Base-by-base conservation (phyloP, 2,113 vertebrate genomes). In the Charadrius vociferus region DNA sequence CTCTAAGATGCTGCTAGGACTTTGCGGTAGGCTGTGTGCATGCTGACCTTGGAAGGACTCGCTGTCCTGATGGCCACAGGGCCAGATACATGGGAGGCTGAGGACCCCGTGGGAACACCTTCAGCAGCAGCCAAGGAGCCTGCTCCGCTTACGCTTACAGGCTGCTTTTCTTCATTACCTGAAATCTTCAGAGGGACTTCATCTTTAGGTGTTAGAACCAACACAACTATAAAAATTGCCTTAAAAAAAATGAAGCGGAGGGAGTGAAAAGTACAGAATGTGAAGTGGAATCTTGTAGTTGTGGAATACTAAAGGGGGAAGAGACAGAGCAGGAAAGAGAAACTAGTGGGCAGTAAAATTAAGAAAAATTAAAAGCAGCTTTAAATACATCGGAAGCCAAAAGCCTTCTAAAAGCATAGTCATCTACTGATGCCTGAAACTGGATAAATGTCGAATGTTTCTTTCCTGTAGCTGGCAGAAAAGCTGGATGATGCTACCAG, bases 51-150 rank as follows among this genome's bases (percentile, higher is more conserved):
- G 43, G 12, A 16, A 52, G 17, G 50, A 29, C 34, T 27, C 9
- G 20, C 39, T 36, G 36, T 75, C 71, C 63, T 59, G 29, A 2
- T 56, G 45, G 53, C 36, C 24, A 23, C 45, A 55, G 66, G 43
- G 43, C 8, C 23, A 7, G 1, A 2, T 2, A 0, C 7, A 0
- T 13, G 21, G 52, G 58, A 59, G 47, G 58, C 26, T 2, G 6
- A 1, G 9, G 24, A 29, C 1, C 12, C 14, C 5, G 19, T n/a
- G 30, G 43, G 50, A 73, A 11, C 65, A 36, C 17, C n/a, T 61
- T 92, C 30, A 72, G 43, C 47, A 45, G 18, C 56, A 61, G 53
- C n/a, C 37, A 36, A 36, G 66, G 55, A 89, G 23, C 49, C 36
- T 37, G 7, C 58, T 70, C 12, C 59, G 50, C 55, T 66, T 73